Conservation (phyloP, 2,797 vertebrate species). For the Sciurus carolinensis region DNA sequence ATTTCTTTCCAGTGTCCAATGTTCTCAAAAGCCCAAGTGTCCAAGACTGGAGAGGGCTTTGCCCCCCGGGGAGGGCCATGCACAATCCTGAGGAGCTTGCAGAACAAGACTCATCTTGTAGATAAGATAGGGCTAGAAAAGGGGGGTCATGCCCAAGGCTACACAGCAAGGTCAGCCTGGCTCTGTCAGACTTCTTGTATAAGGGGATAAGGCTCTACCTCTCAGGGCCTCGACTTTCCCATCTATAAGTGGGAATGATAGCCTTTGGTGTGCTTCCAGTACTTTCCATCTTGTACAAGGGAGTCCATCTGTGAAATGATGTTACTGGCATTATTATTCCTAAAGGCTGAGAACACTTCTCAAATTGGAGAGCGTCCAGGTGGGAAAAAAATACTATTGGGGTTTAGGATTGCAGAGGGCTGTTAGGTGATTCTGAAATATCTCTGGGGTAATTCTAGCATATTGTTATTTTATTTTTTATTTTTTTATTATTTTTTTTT, state of each 20-base stretch:
- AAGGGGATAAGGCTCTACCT: not conserved
- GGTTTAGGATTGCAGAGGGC: not conserved
- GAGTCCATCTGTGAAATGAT: not conserved
- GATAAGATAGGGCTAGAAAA: not conserved
- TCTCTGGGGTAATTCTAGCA: not conserved
- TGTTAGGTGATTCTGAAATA: not conserved
- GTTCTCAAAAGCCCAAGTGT: not conserved
- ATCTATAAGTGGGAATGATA: not conserved
- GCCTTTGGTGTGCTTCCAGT: not conserved
- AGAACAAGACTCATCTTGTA: conserved; percentile 11
- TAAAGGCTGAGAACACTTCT: conserved; percentile 29
- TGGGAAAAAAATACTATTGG: not conserved
- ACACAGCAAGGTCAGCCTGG: not conserved
- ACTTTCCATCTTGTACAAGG: conserved; percentile 7
- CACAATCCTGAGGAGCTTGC: not conserved
- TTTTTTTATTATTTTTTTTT: too few relatives aligned
- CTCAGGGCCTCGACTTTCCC: not conserved
- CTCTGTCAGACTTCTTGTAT: not conserved
- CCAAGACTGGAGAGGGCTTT: conserved; percentile 2
- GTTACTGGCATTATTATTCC: not conserved
- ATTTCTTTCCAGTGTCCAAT: not conserved
- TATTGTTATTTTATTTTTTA: not conserved
- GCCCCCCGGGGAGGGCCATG: not conserved
- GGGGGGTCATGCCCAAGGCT: not conserved
- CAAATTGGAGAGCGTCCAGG: not conserved